A percentile compares a stretch with the other conserved stretches of the same genome.
Conservation (phyloP, 2,113 vertebrate genomes). For the Gobio gobio region DNA sequence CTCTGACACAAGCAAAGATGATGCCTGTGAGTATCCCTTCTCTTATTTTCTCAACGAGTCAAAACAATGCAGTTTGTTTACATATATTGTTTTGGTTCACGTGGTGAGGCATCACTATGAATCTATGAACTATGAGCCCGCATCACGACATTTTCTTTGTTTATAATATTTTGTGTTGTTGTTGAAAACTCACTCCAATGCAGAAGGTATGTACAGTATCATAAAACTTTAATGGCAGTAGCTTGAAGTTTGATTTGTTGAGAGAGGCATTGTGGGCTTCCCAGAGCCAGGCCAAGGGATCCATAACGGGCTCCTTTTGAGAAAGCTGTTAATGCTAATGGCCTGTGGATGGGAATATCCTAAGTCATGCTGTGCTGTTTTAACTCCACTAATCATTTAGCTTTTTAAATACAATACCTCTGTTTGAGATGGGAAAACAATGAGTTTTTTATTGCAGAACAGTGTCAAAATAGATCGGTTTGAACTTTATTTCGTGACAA, state of each 20-base stretch:
- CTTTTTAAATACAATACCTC: not conserved
- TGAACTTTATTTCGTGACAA: not conserved
- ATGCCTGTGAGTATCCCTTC: constrained; percentile 56
- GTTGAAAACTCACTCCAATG: not conserved
- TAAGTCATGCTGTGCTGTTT: constrained; percentile 8
- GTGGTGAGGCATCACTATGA: not conserved
- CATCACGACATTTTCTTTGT: not conserved
- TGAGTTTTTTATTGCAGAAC: not conserved
- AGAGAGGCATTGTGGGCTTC: not conserved
- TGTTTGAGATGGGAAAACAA: not conserved
- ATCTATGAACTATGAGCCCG: not conserved
- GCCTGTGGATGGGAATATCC: constrained; percentile 7
- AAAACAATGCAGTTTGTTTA: not conserved
- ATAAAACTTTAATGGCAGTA: not conserved
- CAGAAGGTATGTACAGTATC: not conserved
- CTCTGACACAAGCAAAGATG: constrained; percentile 56
- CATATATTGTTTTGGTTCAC: not conserved
- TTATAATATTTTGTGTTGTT: not conserved
- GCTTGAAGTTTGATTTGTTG: not conserved
- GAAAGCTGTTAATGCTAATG: not conserved
- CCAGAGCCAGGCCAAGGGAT: not conserved
- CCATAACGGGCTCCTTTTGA: not conserved
- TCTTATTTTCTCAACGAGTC: not conserved
- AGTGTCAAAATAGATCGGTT: not conserved
- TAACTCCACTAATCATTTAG: not conserved